Base-by-base conservation (phyloP, 2,113 vertebrate genomes). In the Daboia siamensis region DNA sequence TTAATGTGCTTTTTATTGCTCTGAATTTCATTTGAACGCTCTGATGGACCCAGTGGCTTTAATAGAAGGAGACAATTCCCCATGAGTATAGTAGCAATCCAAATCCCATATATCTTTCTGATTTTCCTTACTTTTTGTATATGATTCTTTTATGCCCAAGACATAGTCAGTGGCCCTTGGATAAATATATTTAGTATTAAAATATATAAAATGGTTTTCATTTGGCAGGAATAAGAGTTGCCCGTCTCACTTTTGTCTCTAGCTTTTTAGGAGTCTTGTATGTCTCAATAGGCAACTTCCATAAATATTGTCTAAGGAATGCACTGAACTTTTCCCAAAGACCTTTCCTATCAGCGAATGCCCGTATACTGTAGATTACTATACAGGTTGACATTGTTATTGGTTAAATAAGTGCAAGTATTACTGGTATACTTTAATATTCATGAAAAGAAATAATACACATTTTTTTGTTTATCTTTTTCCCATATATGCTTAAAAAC, bases 121-220 rank as follows among this genome's bases (percentile, higher is more conserved):
- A 91, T 86, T 48, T 93, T 89, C 51, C 94, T 90, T 90, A 44
- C 88, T 91, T 94, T 92, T 44, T 5, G 4, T 90, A 46, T 85
- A 56, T 91, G 52, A 21, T 39, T 93, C 57, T 13, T 93, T 91
- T 44, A 26, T 90, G 93, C n/a, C 29, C 21, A 33, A 90, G 91
- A 94, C 86, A 51, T 33, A 69, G 13, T 21, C 86, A 86, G 4
- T 93, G 61, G 84, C 51, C 92, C 69, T 90, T 94, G 86, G 23
- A 44, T 86, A 93, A 10, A 86, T 80, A 51, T 56, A 33, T 26
- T 17, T n/a, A 48, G 3, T 48, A 24, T 29, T 93, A 44, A 80
- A 39, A 39, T 80, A 80, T 57, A 69, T 86, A 13, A 46, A 93
- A 91, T 69, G 39, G 1, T 89, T 92, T 94, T 84, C 88, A 33